A percentile compares a stretch with the other conserved stretches of the same genome.
These are phyloP conservation scores for Hyles euphorbiae DNA, from an alignment of 1,140 invertebrate species.

Conservation along the genomic window DNA sequence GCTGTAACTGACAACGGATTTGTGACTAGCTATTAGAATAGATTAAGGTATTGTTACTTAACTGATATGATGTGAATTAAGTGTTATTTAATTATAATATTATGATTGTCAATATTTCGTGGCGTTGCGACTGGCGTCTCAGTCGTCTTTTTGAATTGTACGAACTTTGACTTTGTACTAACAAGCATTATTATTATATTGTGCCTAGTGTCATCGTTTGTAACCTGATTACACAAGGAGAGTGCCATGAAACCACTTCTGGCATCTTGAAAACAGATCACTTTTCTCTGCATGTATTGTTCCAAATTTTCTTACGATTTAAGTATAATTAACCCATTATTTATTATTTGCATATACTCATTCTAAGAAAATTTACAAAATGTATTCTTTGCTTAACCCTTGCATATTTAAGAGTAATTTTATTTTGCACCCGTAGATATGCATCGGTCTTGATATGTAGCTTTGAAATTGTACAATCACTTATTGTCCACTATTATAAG, in stretches of 20 bases:
- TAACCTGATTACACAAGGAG: constrained; percentile 17
- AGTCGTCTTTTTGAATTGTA: constrained; percentile 42
- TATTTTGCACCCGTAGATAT: constrained; percentile 4
- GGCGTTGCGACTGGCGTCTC: constrained; percentile 36
- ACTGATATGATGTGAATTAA: constrained; percentile 52
- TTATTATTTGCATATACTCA: no score
- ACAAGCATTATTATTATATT: constrained; percentile 28
- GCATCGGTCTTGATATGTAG: constrained; percentile 18
- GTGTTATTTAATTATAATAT: constrained; percentile 66
- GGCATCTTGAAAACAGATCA: constrained; percentile 10
- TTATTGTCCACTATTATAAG: constrained; percentile 38
- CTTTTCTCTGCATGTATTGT: constrained; percentile 5
- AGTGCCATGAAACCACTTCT: constrained; percentile 13
- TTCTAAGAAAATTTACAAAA: no score
- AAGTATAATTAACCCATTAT: no score
- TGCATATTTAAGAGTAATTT: no score
- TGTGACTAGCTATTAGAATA: constrained; percentile 56
- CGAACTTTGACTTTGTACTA: constrained; percentile 32
- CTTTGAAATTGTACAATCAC: constrained; percentile 31
- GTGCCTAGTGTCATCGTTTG: constrained; percentile 36
- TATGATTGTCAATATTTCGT: constrained; percentile 60
- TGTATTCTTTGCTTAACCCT: no score
- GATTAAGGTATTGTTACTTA: constrained; percentile 54
- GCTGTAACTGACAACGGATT: constrained; percentile 73
- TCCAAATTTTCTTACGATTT: no score